A percentile compares a stretch with the other conserved stretches of the same genome.
Conservation (phyloP, 2,888 invertebrate species). For the Vesta saturnalis region DNA sequence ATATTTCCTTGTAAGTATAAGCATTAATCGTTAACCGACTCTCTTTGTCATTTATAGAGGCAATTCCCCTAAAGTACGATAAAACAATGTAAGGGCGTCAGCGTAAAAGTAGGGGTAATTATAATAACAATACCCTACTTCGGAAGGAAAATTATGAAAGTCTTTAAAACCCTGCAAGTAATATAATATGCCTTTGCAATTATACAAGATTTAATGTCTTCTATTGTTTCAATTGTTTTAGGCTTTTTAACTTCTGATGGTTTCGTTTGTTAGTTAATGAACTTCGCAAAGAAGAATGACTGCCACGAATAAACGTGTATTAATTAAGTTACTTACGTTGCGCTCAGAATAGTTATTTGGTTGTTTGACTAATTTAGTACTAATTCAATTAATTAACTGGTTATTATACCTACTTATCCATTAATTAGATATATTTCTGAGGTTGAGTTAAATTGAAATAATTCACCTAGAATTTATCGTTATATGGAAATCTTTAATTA, state of each 20-base stretch:
- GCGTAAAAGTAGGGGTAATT: slow-evolving; percentile 7
- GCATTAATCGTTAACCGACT: background rate
- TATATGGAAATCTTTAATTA: too few relatives aligned
- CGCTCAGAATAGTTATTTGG: too few relatives aligned
- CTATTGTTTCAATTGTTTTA: slow-evolving; percentile 18
- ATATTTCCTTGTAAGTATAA: background rate
- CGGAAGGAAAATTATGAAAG: slow-evolving; percentile 5
- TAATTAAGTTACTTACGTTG: slow-evolving; percentile 1
- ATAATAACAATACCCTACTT: slow-evolving; percentile 11
- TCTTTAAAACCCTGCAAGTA: slow-evolving; percentile 10
- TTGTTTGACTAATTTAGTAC: too few relatives aligned
- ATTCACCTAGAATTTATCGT: too few relatives aligned
- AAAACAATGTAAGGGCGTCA: slow-evolving; percentile 14
- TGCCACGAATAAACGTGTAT: background rate
- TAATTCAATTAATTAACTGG: too few relatives aligned
- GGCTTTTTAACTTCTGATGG: background rate
- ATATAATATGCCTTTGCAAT: slow-evolving; percentile 16
- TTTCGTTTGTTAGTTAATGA: background rate
- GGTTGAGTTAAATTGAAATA: too few relatives aligned
- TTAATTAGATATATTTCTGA: too few relatives aligned
- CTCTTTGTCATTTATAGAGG: slow-evolving; percentile 8
- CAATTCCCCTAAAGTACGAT: background rate
- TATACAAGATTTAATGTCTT: slow-evolving; percentile 22
- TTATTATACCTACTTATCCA: too few relatives aligned
- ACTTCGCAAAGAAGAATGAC: background rate